A percentile compares a stretch with the other conserved stretches of the same genome.
Evolutionary conservation across 2,797 vertebrate species (phyloP).

Genomic region (Fratercula arctica): DNA sequence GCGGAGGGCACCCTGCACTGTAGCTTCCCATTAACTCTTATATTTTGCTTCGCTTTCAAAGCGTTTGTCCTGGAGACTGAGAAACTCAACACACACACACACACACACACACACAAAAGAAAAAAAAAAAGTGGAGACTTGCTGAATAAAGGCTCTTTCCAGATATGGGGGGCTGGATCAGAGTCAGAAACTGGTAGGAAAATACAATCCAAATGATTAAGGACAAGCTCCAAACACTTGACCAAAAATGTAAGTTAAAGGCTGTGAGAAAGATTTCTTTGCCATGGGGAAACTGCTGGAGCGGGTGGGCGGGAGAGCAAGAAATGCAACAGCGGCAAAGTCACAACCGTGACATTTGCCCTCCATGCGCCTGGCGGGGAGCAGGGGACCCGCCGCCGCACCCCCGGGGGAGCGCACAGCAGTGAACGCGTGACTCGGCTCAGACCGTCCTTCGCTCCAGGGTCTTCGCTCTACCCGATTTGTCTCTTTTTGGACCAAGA

Average conservation of each 20-base stretch:
- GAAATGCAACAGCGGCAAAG: background rate
- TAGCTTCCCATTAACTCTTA: background rate
- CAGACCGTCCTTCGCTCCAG: background rate
- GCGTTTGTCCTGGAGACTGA: background rate
- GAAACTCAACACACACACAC: background rate
- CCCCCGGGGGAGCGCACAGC: background rate
- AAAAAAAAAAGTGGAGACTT: background rate
- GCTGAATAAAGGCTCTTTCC: background rate
- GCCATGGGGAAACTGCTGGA: background rate
- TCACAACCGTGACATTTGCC: background rate
- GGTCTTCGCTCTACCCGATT: background rate
- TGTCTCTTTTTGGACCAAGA: background rate
- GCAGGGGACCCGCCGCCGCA: accelerated
- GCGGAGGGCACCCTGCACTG: background rate
- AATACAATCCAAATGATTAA: background rate
- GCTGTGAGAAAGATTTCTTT: background rate
- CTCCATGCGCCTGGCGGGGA: accelerated
- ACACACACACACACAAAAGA: no score
- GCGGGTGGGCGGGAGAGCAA: background rate
- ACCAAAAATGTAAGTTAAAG: background rate
- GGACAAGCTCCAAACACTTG: background rate
- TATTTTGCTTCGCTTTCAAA: background rate
- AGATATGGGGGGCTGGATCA: background rate
- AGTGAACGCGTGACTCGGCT: background rate
- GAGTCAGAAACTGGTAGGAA: background rate